Percentiles rank a stretch among this genome's conserved stretches.
Evolutionary conservation across 2,888 invertebrate species (phyloP).

Genomic region (Phania funesta): DNA sequence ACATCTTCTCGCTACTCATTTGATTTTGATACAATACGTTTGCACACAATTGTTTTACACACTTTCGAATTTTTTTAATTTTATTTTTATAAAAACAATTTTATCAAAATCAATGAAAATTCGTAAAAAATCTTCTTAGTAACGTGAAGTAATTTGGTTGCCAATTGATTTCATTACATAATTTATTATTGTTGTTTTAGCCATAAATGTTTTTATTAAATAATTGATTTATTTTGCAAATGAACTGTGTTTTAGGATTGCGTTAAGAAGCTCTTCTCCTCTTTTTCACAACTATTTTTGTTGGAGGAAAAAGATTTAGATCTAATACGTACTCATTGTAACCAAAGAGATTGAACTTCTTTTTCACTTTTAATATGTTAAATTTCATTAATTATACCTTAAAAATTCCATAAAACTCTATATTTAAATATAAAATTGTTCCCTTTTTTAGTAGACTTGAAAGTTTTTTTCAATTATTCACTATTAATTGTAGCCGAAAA

Average conservation of each 20-base stretch:
- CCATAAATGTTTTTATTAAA: conserved; percentile 28
- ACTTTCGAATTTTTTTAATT: conserved; percentile 45
- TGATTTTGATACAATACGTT: not conserved
- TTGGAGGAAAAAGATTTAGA: conserved; percentile 7
- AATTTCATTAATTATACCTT: not conserved
- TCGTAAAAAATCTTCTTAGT: conserved; percentile 15
- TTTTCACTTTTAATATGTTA: not conserved
- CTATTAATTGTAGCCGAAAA: conserved; percentile 42
- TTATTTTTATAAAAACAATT: conserved; percentile 40
- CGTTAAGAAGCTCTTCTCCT: not conserved
- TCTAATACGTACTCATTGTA: not conserved
- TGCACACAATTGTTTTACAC: conserved; percentile 44
- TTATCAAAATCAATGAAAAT: conserved; percentile 43
- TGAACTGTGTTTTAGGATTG: not conserved
- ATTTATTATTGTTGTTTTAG: conserved; percentile 15
- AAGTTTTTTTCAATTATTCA: not conserved
- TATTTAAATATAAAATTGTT: conserved; percentile 11
- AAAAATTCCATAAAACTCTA: not conserved
- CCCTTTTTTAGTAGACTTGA: conserved; percentile 22
- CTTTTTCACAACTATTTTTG: conserved; percentile 18
- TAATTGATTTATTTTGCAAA: conserved; percentile 13
- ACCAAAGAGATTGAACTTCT: not conserved
- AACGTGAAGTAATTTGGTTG: conserved; percentile 50
- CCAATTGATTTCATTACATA: conserved; percentile 65
- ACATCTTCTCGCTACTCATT: conserved; percentile 16